Evolutionary conservation across 2,888 invertebrate genomes (phyloP), one percentile per base, ranked within the genome.

Genomic region (Parnassius glacialis): DNA sequence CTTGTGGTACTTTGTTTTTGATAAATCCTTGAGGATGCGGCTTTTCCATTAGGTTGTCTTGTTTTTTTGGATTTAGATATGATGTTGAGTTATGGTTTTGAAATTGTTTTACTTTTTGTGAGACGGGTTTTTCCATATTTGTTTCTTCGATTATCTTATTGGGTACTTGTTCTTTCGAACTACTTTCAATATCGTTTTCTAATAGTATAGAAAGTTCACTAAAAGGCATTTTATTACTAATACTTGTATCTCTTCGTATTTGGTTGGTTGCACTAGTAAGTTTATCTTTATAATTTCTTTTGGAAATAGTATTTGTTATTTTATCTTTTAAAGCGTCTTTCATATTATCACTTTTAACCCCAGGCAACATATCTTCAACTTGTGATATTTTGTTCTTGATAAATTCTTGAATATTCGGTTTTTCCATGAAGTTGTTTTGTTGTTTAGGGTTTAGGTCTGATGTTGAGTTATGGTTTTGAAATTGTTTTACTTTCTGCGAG

Each of bases 241-340:
- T 48, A 34, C 11, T 16, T 43, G 41, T 1, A 42, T 45, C 20
- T 9, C 13, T 16, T 13, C 16, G 13, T 43, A 43, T 20, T 43
- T 20, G 11, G 10, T 54, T 54, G 5, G 5, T 13, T 13, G 3
- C 42, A 7, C 25, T 42, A 7, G 13, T 11, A n/a, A 20, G 16
- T n/a, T 50, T 41, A 54, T 44, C 52, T 50, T 12, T 16, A 43
- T 50, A 34, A 9, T 54, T 12, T 48, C 54, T 57, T 45, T 51
- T 54, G 34, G 53, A 53, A 41, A 59, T 55, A 12, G 52, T 25
- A 9, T 55, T 51, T 10, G 45, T 51, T 20, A 59, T 62, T 51
- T 62, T 59, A 50, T 55, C 51, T 47, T 62, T 62, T 13, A 62
- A 45, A 47, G 12, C 55, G 0, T 41, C 44, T 55, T 55, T 62